Base-by-base conservation (phyloP, 2,888 invertebrate species). In the Serripes groenlandicus region DNA sequence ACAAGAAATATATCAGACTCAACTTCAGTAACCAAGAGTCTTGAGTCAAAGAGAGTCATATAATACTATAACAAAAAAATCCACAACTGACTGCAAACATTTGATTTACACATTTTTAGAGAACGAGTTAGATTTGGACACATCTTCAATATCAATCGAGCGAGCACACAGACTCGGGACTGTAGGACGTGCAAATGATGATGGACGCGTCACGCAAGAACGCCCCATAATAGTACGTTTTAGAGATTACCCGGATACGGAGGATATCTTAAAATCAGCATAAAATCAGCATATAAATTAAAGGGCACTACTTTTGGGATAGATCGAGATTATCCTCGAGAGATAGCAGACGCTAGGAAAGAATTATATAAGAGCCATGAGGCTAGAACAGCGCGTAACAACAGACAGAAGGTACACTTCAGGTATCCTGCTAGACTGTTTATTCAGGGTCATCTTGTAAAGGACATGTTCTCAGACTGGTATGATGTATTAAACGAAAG, bases 111-210 rank as follows among this genome's bases (percentile, higher is more conserved):
- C 37, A n/a, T 78, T 73, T 37, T 35, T 78, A 0, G 56, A 68
- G 23, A 54, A 68, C 32, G 73, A 78, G 32, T n/a, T 78, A 9
- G 69, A 60, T 7, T 49, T 74, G 5, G 78, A 74, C n/a, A 30
- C 58, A 4, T n/a, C 15, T 11, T 58, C 60, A 34, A 74, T 78
- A 32, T n/a, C 35, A 18, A 78, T 73, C 21, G 73, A 78, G 30
- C 56, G 78, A 28, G 78, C 78, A 21, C 78, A 72, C 42, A 30
- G 78, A 66, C 28, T 77, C n/a, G 77, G 77, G 28, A 26, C 32
- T n/a, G 18, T 7, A 4, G 15, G 54, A 7, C 5, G n/a, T 11
- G n/a, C 4, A 7, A 23, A 30, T 5, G 18, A 3, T 26, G 30
- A 32, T 4, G 62, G 21, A 11, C 32, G 35, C 11, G 3, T 5